Evolutionary conservation across 2,797 vertebrate species (phyloP).

Genomic region (Cirrhinus molitorella): DNA sequence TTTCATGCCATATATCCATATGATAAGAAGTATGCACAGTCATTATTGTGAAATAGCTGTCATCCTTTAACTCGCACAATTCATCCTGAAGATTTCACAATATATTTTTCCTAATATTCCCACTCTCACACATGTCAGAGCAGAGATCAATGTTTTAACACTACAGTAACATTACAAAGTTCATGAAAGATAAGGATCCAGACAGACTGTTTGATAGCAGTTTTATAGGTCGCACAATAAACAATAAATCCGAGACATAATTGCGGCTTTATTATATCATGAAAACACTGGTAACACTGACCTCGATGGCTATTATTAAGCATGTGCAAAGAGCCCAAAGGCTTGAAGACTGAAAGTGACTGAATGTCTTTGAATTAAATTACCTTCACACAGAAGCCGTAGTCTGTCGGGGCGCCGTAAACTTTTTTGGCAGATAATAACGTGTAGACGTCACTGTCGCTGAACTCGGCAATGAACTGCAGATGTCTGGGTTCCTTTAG

Average conservation of each 20-base stretch:
- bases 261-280: slow-evolving; percentile 54
- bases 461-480: slow-evolving; percentile 95
- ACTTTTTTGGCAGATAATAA: slow-evolving; percentile 88
- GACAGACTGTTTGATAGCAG: slow-evolving; percentile 51
- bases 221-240: slow-evolving; percentile 48
- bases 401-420: slow-evolving; percentile 89
- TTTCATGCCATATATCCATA: background rate
- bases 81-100: background rate
- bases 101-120: background rate
- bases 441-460: slow-evolving; percentile 90
- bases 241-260: slow-evolving; percentile 56
- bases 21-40: background rate
- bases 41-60: background rate
- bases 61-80: background rate
- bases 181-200: slow-evolving; percentile 54
- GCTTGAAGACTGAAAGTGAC: background rate
- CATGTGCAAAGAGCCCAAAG: background rate
- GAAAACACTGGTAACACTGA: slow-evolving; percentile 44
- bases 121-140: background rate
- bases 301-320: background rate
- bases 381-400: slow-evolving; percentile 97
- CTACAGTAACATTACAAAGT: slow-evolving; percentile 42
- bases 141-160: background rate
- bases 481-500: slow-evolving; percentile 94
- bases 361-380: slow-evolving; percentile 51